A percentile compares a stretch with the other conserved stretches of the same genome.
These are phyloP conservation scores for Cepaea nemoralis DNA, from an alignment of 1,140 invertebrate genomes.

Conservation along the genomic window DNA sequence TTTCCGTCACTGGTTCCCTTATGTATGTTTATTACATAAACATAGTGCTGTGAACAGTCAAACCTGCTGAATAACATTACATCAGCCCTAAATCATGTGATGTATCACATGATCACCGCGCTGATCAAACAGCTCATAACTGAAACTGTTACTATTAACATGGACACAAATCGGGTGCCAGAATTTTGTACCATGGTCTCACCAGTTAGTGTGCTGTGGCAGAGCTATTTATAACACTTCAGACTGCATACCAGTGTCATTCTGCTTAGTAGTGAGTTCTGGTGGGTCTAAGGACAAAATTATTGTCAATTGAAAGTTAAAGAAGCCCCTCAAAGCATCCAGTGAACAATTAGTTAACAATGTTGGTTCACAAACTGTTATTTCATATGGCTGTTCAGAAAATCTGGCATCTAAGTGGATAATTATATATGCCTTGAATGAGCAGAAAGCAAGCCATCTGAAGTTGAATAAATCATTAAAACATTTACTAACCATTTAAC, in stretches of 20 bases:
- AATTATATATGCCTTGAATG: neutral
- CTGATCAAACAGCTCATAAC: neutral
- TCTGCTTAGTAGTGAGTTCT: neutral
- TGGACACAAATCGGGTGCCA: neutral
- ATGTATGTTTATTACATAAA: neutral
- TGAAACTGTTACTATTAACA: neutral
- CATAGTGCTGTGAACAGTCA: neutral
- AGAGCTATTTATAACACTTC: neutral
- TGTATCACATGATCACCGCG: neutral
- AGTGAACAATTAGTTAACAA: no score
- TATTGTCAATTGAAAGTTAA: neutral
- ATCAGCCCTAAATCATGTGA: slow-evolving; percentile 4
- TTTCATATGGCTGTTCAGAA: neutral
- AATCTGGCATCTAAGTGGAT: neutral
- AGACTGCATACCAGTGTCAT: neutral
- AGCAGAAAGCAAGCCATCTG: neutral
- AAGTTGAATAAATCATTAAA: neutral
- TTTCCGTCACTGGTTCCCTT: neutral
- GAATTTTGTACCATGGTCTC: neutral
- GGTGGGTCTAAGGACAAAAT: neutral
- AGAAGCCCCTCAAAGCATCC: neutral
- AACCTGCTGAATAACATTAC: neutral
- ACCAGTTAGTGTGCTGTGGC: neutral
- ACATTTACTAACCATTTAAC: neutral
- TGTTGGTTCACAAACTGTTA: no score